A percentile compares a stretch with the other conserved stretches of the same genome.
phyloP scores from a whole-genome alignment of 37 sponge, comb jelly and placozoan species.

The Spongia lamella region DNA sequence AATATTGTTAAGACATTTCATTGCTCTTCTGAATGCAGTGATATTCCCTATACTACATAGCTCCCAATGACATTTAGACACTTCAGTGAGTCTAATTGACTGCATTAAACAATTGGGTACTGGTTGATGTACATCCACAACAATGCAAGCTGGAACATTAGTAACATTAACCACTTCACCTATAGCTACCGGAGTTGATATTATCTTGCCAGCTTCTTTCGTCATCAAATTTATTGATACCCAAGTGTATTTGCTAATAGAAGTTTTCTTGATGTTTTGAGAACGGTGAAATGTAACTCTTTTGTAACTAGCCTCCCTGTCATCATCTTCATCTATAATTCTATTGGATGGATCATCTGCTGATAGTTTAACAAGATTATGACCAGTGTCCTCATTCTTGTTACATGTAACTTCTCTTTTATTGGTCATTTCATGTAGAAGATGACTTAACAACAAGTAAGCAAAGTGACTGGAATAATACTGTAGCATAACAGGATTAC shows the following conservation, averaged over 20 bases:
- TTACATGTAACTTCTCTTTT: neutral
- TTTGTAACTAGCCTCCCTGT: neutral
- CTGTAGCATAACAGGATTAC: neutral
- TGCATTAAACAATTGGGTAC: conserved; percentile 43
- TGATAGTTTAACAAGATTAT: conserved; percentile 4
- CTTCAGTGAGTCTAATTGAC: conserved; percentile 1
- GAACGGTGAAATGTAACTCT: conserved; percentile 22
- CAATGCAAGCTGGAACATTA: conserved; percentile 41
- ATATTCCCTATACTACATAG: conserved; percentile 60
- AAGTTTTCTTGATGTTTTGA: neutral
- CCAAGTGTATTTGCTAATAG: conserved; percentile 35
- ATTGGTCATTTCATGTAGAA: conserved; percentile 25
- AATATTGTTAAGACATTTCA: conserved; percentile 22
- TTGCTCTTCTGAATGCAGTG: conserved; percentile 45
- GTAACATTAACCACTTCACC: conserved; percentile 40
- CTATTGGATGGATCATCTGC: neutral
- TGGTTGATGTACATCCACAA: conserved; percentile 43
- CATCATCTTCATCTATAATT: neutral
- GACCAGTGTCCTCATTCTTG: neutral
- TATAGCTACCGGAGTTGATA: conserved; percentile 27
- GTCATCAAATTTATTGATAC: conserved; percentile 46
- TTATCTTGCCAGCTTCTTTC: neutral
- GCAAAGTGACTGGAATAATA: conserved; percentile 27
- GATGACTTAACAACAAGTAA: conserved; percentile 19
- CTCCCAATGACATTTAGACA: conserved; percentile 56